Percentiles rank a stretch among this genome's conserved stretches.
phyloP scores from a whole-genome alignment of 2,797 vertebrate genomes.

The Helarctos malayanus region DNA sequence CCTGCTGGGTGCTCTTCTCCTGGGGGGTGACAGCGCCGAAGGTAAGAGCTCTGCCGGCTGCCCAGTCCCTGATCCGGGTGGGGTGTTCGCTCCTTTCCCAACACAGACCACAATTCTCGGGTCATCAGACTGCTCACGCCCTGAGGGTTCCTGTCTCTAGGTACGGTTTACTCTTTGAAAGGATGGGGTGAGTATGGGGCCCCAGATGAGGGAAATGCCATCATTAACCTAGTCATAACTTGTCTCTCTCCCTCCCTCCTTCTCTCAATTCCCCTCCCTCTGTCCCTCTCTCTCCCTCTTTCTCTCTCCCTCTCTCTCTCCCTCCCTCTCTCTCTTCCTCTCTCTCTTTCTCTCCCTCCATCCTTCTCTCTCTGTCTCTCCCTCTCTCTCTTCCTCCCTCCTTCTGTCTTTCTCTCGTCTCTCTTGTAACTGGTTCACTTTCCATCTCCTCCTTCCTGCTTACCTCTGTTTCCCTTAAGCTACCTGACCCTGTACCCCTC shows the following conservation, averaged over 20 bases:
- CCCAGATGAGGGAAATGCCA: background rate
- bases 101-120: background rate
- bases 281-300: background rate
- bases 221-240: background rate
- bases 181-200: background rate
- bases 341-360: background rate
- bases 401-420: background rate
- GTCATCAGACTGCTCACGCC: background rate
- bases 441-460: background rate
- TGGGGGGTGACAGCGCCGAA: too few species aligned
- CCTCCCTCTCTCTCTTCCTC: background rate
- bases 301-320: background rate
- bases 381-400: background rate
- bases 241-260: background rate
- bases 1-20: background rate
- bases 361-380: background rate
- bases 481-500: too few species aligned
- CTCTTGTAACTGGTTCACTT: background rate
- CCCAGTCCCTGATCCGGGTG: background rate
- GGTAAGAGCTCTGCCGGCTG: background rate
- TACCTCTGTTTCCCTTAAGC: background rate
- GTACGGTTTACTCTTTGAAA: background rate
- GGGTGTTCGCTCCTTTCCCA: background rate
- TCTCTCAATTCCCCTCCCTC: background rate
- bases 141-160: background rate